Percentiles rank a stretch among this genome's conserved stretches.
Evolutionary conservation across 1,140 invertebrate genomes (phyloP).

Genomic region (Epicauta chinensis): DNA sequence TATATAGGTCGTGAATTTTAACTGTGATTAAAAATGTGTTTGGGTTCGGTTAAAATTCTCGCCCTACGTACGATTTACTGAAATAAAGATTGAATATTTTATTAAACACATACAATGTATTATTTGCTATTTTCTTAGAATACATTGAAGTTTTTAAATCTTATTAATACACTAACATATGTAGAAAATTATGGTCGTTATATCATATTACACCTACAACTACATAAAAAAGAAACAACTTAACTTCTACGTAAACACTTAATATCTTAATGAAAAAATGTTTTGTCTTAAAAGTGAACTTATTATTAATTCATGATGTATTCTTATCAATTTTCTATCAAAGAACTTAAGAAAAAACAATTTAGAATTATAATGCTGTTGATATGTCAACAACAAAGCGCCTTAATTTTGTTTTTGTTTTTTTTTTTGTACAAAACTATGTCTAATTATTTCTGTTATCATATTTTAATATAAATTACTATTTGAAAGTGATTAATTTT

Average conservation of each 20-base stretch:
- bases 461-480: background rate
- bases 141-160: conserved; percentile 12
- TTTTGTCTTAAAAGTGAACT: background rate
- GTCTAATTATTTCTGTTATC: conserved; percentile 1
- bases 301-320: background rate
- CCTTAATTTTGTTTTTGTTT: background rate
- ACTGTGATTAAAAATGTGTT: too few relatives aligned
- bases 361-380: conserved; percentile 5
- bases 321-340: background rate
- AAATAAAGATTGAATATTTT: conserved; percentile 1
- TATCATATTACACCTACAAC: background rate
- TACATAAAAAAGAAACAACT: conserved; percentile 15
- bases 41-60: too few relatives aligned
- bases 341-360: background rate
- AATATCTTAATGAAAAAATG: background rate
- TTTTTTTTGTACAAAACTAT: conserved; percentile 16
- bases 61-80: too few relatives aligned
- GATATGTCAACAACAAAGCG: conserved; percentile 27
- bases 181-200: conserved; percentile 10
- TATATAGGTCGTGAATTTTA: too few relatives aligned
- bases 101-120: conserved; percentile 16
- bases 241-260: conserved; percentile 13
- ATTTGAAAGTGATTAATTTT: background rate
- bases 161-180: conserved; percentile 8
- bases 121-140: conserved; percentile 8